Percentiles rank a stretch among this genome's conserved stretches.
Evolutionary conservation across 2,797 vertebrate genomes (phyloP).

Genomic region (Siniperca scherzeri): DNA sequence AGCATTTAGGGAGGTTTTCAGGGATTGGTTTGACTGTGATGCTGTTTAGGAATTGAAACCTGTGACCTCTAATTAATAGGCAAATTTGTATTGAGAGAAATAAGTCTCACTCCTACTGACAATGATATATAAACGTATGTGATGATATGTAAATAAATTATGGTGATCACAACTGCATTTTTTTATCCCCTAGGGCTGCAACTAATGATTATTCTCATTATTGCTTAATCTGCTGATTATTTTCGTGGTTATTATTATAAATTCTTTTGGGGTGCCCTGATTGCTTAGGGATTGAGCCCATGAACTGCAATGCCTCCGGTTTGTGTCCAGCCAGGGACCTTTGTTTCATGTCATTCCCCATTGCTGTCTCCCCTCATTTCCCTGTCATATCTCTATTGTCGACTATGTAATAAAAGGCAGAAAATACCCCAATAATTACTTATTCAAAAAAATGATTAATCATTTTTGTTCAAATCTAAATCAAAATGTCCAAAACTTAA

Average conservation of each 20-base stretch:
- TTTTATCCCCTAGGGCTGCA: conserved; percentile 6
- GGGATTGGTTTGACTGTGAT: conserved; percentile 6
- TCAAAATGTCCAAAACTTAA: not conserved
- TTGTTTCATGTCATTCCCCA: not conserved
- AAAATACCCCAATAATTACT: not conserved
- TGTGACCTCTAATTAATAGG: conserved; percentile 9
- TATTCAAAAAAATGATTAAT: not conserved
- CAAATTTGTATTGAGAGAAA: not conserved
- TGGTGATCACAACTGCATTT: conserved; percentile 1
- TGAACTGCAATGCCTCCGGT: not conserved
- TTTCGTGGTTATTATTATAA: conserved; percentile 11
- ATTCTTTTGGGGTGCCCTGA: not conserved
- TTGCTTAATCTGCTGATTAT: conserved; percentile 26
- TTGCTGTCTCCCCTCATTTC: not conserved
- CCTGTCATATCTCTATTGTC: not conserved
- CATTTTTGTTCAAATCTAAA: not conserved
- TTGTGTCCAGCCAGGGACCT: not conserved
- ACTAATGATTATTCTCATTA: conserved; percentile 27
- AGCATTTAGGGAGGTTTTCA: conserved; percentile 26
- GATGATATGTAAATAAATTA: conserved; percentile 28
- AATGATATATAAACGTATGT: not conserved
- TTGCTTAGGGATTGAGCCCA: not conserved
- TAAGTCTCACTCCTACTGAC: not conserved
- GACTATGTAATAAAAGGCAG: not conserved
- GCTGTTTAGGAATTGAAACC: conserved; percentile 25